These are phyloP conservation scores for Megalops atlanticus DNA, from an alignment of 2,113 vertebrate genomes.

Conservation along the genomic window DNA sequence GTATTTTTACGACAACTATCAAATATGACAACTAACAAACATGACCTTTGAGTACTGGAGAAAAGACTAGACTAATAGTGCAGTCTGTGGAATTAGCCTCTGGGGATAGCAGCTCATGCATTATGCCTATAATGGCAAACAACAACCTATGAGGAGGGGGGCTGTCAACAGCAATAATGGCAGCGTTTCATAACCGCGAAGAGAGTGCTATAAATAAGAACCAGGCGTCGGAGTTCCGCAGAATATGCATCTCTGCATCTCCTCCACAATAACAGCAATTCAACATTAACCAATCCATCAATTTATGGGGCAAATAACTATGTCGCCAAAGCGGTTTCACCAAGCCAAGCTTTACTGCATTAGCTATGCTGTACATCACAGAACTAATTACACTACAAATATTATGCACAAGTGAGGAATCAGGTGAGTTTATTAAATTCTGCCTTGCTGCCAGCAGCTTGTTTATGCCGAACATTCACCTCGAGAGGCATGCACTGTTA, in stretches of 20 bases:
- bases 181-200: not conserved
- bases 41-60: conserved; percentile 28
- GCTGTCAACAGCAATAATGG: not conserved
- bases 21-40: conserved; percentile 7
- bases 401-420: no score
- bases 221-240: not conserved
- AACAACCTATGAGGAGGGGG: not conserved
- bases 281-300: not conserved
- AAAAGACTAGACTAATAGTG: not conserved
- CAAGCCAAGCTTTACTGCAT: no score
- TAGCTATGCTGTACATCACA: not conserved
- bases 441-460: not conserved
- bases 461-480: not conserved
- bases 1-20: conserved; percentile 4
- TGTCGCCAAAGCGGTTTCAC: no score
- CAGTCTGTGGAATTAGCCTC: not conserved
- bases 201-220: not conserved
- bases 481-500: not conserved
- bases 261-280: not conserved
- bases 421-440: not conserved
- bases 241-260: not conserved
- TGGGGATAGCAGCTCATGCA: not conserved
- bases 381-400: not conserved
- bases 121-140: not conserved
- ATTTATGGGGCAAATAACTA: not conserved